Conservation (phyloP, 2,797 vertebrate species). For the Phataginus tricuspis region DNA sequence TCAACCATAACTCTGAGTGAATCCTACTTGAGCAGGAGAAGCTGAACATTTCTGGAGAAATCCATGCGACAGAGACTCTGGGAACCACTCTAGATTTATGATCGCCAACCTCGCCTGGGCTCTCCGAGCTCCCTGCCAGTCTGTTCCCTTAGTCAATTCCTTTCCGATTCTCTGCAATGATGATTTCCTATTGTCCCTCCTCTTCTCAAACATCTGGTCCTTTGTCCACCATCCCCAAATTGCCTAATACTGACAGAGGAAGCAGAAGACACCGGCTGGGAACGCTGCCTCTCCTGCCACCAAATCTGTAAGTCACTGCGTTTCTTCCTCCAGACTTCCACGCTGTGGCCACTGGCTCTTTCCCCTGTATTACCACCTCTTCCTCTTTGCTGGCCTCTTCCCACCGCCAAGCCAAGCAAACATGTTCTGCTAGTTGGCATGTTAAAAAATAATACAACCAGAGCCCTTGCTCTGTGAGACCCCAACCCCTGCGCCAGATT, state of each 20-base stretch:
- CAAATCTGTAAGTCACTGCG: rapidly evolving
- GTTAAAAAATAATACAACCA: neutral
- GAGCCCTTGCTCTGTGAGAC: neutral
- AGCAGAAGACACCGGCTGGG: neutral
- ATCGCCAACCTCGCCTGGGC: no score
- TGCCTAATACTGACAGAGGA: neutral
- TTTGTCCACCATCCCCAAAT: no score
- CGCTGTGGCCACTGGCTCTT: rapidly evolving
- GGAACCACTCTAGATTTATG: rapidly evolving
- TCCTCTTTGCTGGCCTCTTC: neutral
- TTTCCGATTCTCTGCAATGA: neutral
- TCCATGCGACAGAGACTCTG: neutral
- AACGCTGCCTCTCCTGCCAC: neutral
- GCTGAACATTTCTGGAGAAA: neutral
- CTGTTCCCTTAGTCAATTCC: neutral
- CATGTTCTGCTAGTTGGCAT: rapidly evolving
- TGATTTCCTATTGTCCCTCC: no score
- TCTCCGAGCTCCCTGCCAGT: neutral
- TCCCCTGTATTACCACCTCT: neutral
- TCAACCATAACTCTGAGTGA: neutral
- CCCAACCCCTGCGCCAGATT: no score
- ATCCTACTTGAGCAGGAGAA: neutral
- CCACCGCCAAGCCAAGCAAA: no score
- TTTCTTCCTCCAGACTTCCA: neutral
- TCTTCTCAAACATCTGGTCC: neutral